Conservation (phyloP, 2,888 invertebrate genomes). For the Cepaea hortensis region DNA sequence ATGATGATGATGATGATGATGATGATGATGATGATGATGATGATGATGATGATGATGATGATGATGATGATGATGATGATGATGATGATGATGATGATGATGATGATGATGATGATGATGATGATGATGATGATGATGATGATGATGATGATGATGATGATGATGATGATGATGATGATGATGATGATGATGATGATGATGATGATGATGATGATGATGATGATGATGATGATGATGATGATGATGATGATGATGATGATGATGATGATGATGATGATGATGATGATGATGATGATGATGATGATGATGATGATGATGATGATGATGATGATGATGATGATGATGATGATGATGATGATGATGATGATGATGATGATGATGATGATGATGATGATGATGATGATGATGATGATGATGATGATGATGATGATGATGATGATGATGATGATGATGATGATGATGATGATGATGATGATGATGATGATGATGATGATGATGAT, state of each 20-base stretch:
- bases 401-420: slow-evolving; percentile 9
- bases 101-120: slow-evolving; percentile 9
- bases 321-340: too few relatives aligned
- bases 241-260: not conserved
- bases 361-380: not conserved
- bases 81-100: not conserved
- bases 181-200: not conserved
- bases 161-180: slow-evolving; percentile 1
- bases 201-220: not conserved
- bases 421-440: not conserved
- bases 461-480: slow-evolving; percentile 16
- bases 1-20: slow-evolving; percentile 14
- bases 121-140: slow-evolving; percentile 7
- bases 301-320: too few relatives aligned
- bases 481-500: slow-evolving; percentile 20
- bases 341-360: too few relatives aligned
- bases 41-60: slow-evolving; percentile 6
- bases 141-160: not conserved
- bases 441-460: slow-evolving; percentile 4
- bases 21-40: slow-evolving; percentile 1
- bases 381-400: slow-evolving; percentile 1
- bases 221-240: not conserved
- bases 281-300: too few relatives aligned
- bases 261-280: not conserved
- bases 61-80: not conserved